Conservation (phyloP, 2,797 vertebrate species). For the Hemitrygon akajei region DNA sequence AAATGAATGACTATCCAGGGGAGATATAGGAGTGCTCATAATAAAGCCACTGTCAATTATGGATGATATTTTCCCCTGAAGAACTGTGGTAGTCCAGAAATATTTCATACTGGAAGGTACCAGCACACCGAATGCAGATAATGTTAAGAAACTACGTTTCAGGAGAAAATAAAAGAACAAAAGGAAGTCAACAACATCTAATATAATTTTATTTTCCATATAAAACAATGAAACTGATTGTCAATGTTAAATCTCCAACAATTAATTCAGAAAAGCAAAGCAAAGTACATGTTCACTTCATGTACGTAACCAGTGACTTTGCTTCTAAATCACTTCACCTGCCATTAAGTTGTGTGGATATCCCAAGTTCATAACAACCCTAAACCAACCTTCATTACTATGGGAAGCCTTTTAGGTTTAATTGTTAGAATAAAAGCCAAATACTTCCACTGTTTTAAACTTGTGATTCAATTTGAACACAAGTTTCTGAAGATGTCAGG, state of each 20-base stretch:
- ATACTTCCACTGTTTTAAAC: no score
- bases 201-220: background rate
- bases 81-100: background rate
- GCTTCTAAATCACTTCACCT: background rate
- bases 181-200: background rate
- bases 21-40: background rate
- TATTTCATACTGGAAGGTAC: background rate
- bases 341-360: background rate
- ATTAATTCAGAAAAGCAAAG: background rate
- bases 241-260: background rate
- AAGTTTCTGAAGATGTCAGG: no score
- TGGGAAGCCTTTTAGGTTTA: background rate
- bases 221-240: background rate
- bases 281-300: no score
- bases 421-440: background rate
- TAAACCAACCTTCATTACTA: background rate
- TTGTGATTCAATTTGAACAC: no score
- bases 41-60: background rate
- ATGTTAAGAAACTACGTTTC: background rate
- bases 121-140: background rate
- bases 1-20: background rate
- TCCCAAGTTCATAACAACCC: background rate
- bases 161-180: background rate
- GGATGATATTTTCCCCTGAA: background rate
- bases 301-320: background rate